A percentile compares a stretch with the other conserved stretches of the same genome.
Conservation (phyloP, 2,797 vertebrate genomes). For the Cossypha heuglini region DNA sequence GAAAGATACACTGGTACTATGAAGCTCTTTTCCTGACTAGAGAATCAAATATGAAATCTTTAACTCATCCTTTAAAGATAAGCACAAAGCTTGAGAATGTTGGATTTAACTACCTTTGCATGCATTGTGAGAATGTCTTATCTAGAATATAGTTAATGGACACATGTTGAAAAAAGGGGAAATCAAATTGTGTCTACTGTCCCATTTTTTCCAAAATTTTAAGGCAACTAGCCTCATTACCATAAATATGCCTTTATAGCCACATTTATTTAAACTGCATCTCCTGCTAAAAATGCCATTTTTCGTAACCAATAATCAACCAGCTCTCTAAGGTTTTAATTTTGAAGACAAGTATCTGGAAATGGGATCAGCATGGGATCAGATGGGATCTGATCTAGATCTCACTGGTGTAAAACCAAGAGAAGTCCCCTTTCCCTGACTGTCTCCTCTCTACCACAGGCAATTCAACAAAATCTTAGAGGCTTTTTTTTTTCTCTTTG, state of each 20-base stretch:
- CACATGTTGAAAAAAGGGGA: background rate
- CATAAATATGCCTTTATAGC: background rate
- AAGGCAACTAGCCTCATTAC: background rate
- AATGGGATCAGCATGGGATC: background rate
- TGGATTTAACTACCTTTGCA: background rate
- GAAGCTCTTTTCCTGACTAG: background rate
- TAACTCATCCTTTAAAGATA: background rate
- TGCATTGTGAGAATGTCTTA: background rate
- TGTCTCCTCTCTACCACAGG: background rate
- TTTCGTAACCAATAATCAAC: background rate
- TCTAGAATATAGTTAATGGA: background rate
- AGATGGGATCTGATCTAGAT: background rate
- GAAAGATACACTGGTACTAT: background rate
- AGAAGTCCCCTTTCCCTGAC: background rate
- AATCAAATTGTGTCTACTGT: background rate
- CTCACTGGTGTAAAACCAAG: background rate
- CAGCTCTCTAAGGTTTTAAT: background rate
- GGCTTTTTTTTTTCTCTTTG: background rate
- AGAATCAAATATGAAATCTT: background rate
- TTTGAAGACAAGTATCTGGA: background rate
- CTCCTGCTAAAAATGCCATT: background rate
- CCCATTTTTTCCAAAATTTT: background rate
- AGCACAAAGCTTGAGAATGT: accelerated
- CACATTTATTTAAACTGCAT: background rate
- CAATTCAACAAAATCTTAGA: background rate